Evolutionary conservation across 64 coral and sea anemone species (phyloP).

Genomic region (Pocillopora verrucosa): DNA sequence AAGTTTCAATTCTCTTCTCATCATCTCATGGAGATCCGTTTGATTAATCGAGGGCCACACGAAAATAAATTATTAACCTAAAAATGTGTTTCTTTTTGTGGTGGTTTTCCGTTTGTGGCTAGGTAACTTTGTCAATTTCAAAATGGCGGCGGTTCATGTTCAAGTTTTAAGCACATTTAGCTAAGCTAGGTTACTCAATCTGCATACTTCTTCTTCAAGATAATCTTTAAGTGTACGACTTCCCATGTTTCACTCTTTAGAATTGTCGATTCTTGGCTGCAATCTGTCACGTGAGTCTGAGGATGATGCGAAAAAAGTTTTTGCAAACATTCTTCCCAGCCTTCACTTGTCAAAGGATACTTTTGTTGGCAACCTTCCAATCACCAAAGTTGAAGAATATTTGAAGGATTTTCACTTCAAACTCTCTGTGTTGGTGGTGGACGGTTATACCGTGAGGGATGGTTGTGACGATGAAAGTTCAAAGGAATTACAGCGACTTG

Average conservation of each 20-base stretch:
- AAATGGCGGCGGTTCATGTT: no score
- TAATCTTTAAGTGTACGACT: no score
- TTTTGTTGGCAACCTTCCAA: neutral
- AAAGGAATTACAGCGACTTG: neutral
- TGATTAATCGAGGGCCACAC: no score
- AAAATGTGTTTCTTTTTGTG: no score
- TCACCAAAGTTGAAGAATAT: neutral
- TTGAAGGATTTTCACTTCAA: neutral
- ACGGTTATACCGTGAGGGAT: neutral
- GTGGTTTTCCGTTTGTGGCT: no score
- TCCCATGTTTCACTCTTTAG: neutral
- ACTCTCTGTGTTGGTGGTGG: conserved; percentile 12
- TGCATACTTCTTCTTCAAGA: no score
- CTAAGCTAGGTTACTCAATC: no score
- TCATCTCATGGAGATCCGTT: no score
- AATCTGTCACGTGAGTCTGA: neutral
- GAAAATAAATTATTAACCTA: no score
- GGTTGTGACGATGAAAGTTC: neutral
- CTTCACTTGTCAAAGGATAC: neutral
- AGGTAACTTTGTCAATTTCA: no score
- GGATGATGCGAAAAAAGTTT: neutral
- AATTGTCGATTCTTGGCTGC: neutral
- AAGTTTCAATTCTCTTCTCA: no score
- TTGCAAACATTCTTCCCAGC: neutral
- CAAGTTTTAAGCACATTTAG: no score